Evolutionary conservation across 1,140 invertebrate genomes (phyloP).

Genomic region (Uloborus diversus): DNA sequence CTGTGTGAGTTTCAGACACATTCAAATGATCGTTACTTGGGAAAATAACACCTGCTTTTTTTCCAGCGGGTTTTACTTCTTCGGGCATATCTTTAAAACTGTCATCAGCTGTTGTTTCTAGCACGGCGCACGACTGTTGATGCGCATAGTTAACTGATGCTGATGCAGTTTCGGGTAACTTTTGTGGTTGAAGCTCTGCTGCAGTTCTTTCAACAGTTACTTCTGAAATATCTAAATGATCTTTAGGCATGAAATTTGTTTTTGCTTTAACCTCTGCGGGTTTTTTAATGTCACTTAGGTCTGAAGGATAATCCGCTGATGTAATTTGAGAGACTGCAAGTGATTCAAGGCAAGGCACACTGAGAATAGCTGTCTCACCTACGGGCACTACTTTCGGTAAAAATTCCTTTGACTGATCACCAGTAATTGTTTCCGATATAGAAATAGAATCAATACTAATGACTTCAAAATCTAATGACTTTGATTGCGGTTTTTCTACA

Average conservation of each 20-base stretch:
- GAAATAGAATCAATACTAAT: conserved; percentile 39
- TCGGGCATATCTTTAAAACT: conserved; percentile 13
- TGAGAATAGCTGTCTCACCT: conserved; percentile 33
- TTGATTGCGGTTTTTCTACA: conserved; percentile 18
- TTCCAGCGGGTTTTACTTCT: conserved; percentile 32
- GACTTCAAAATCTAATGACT: conserved; percentile 38
- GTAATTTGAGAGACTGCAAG: conserved; percentile 72
- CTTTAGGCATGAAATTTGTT: conserved; percentile 43
- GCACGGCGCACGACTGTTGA: conserved; percentile 34
- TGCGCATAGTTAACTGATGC: conserved; percentile 34
- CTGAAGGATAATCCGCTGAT: conserved; percentile 75
- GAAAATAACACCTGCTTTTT: conserved; percentile 27
- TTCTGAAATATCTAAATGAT: conserved; percentile 50
- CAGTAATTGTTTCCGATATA: conserved; percentile 45
- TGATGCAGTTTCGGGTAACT: conserved; percentile 18
- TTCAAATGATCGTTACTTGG: conserved; percentile 31
- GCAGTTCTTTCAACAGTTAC: conserved; percentile 17
- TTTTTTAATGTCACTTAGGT: conserved; percentile 70
- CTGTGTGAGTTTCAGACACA: conserved; percentile 37
- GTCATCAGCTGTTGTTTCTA: conserved; percentile 40
- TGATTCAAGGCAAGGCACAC: conserved; percentile 36
- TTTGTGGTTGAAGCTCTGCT: conserved; percentile 14
- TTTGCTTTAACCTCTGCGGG: conserved; percentile 32
- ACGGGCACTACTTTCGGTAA: conserved; percentile 12
- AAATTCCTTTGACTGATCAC: conserved; percentile 48